These are phyloP conservation scores for Lagopus leucura DNA, from an alignment of 2,113 vertebrate genomes.

Conservation along the genomic window DNA sequence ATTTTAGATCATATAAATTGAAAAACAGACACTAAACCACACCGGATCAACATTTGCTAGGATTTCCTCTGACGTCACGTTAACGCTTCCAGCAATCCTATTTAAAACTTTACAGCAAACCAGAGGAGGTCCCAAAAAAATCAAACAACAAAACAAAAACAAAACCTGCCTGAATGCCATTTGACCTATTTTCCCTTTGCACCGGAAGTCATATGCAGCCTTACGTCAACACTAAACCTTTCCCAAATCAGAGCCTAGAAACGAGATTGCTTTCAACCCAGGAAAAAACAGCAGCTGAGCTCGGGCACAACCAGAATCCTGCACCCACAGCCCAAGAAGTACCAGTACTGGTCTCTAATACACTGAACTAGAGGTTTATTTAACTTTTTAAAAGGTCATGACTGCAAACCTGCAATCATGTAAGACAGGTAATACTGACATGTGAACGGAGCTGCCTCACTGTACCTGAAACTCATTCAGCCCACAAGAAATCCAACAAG, in stretches of 20 bases:
- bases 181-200: neutral
- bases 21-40: neutral
- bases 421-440: neutral
- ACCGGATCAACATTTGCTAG: neutral
- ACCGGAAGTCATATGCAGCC: neutral
- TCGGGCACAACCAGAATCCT: neutral
- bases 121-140: neutral
- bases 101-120: neutral
- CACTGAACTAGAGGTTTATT: neutral
- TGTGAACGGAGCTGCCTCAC: neutral
- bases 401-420: neutral
- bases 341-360: neutral
- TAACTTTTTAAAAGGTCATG: neutral
- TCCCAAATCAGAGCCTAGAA: neutral
- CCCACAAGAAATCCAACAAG: fast-evolving
- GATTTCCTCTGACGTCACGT: neutral
- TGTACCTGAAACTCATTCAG: neutral
- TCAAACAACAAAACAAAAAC: neutral
- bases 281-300: neutral
- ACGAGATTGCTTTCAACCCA: neutral
- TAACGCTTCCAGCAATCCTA: neutral
- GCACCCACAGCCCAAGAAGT: neutral
- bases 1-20: neutral
- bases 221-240: fast-evolving
- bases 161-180: fast-evolving